Evolutionary conservation across 1,140 invertebrate species (phyloP), one percentile per base, ranked within the genome.

Genomic region (Panulirus ornatus): DNA sequence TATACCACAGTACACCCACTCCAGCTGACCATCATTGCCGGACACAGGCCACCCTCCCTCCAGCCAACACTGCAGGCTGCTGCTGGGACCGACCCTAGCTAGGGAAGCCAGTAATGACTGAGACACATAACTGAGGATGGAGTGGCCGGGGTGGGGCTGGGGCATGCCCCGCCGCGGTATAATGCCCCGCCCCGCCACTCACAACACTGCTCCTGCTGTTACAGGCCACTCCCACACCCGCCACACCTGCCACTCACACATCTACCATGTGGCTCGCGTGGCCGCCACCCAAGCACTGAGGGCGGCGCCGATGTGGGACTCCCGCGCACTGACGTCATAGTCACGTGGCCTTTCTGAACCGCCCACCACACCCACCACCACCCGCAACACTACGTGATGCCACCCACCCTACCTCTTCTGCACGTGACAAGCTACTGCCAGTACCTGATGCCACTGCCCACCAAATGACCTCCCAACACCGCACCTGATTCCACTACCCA

Each of bases 321-420:
- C 73, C 73, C 73, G 36, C 73, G 73, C 73, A 75, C 73, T 40
- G 36, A 75, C 73, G 73, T 75, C 73, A 75, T 36, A 22, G 36
- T 42, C 73, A 75, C 36, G 73, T 75, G 30, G n/a, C n/a, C 30
- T 27, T 16, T 27, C n/a, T 27, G 44, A 5, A 5, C 44, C 44
- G 54, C 14, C 54, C 54, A 22, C 1, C 1, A 2, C 14, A 19
- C 54, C 54, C 54, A 58, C 54, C 54, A 0, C 54, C 54, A 58
- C 54, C 54, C 54, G 54, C 54, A 58, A 47, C 44, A 47, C 44
- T 47, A 14, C 14, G 14, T 47, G 5, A 47, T 47, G 44, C 14
- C 44, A 14, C 14, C 5, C 44, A 47, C 44, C n/a, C n/a, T n/a
- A n/a, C n/a, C n/a, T n/a, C n/a, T n/a, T n/a, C n/a, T n/a, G n/a